Evolutionary conservation across 2,797 vertebrate genomes (phyloP), one percentile per base, ranked within the genome.

Genomic region (Acipenser oxyrinchus): DNA sequence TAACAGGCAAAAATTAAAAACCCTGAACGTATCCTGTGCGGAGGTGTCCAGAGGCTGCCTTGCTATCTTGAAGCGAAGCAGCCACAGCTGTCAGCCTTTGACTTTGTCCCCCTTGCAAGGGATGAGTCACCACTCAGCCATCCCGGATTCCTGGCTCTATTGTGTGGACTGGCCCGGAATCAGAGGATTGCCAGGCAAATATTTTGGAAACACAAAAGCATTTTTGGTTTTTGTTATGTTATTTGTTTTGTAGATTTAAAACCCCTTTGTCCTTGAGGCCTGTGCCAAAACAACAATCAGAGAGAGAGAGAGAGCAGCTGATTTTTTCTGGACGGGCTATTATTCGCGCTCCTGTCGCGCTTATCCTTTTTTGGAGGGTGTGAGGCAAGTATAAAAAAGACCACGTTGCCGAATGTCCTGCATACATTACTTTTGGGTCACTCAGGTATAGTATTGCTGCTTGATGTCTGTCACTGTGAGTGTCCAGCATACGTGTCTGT

Each of bases 161-260:
- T 55, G 53, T 55, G 10, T n/a, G 53, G 6, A 10, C 53, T n/a
- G n/a, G 53, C 9, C 53, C 7, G 53, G 53, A 55, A 55, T 55
- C 10, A 10, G n/a, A 55, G n/a, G 53, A 6, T 55, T 55, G 53
- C n/a, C 53, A 55, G 53, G 53, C 4, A 55, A 55, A 55, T 55
- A 55, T 55, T 9, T 55, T 55, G 53, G 53, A 55, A 55, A 55
- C 53, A 55, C 53, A 55, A 55, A 55, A 55, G 53, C 53, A 55
- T 55, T 55, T 55, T 55, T 55, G 9, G 4, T 55, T 55, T 37
- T 55, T 10, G 53, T 55, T 55, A 0, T 37, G 37, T 37, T 37
- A 37, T 37, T 37, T 37, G 37, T 37, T 37, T 37, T 5, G 37
- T 37, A 37, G 37, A 37, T 37, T 37, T 37, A 37, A 37, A 55